Evolutionary conservation across 2,888 invertebrate species (phyloP).

Genomic region (Lucinisca nassula): DNA sequence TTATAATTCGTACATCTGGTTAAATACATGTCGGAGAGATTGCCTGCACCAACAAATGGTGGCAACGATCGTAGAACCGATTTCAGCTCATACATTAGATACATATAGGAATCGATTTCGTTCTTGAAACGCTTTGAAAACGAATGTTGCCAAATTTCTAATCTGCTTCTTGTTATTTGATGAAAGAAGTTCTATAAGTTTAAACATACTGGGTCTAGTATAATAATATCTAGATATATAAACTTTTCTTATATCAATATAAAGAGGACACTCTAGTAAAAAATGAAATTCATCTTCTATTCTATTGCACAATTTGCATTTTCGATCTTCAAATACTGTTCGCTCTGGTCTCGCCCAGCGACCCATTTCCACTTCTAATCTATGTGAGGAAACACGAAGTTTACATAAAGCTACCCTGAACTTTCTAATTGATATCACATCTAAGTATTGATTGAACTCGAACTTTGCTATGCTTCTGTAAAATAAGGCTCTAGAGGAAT

Average conservation of each 20-base stretch:
- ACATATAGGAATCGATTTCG: no score
- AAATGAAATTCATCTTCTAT: slow-evolving; percentile 1
- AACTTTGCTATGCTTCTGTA: not conserved
- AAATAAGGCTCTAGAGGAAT: not conserved
- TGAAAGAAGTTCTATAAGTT: no score
- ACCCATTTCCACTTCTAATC: not conserved
- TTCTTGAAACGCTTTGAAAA: no score
- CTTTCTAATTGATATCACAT: not conserved
- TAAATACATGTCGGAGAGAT: no score
- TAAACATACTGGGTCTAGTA: not conserved
- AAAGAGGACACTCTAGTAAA: not conserved
- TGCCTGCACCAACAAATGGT: no score
- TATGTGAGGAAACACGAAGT: not conserved
- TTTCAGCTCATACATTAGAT: no score
- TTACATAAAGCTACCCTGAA: not conserved
- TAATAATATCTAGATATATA: not conserved
- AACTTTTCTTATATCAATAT: not conserved
- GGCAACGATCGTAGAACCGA: no score
- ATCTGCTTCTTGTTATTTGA: no score
- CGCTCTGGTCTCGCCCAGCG: not conserved
- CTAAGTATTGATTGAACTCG: not conserved
- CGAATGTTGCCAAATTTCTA: no score
- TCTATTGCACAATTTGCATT: not conserved
- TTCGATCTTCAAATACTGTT: not conserved
- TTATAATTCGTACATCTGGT: no score